Evolutionary conservation across 2,113 vertebrate species (phyloP).

Genomic region (Apaloderma vittatum): DNA sequence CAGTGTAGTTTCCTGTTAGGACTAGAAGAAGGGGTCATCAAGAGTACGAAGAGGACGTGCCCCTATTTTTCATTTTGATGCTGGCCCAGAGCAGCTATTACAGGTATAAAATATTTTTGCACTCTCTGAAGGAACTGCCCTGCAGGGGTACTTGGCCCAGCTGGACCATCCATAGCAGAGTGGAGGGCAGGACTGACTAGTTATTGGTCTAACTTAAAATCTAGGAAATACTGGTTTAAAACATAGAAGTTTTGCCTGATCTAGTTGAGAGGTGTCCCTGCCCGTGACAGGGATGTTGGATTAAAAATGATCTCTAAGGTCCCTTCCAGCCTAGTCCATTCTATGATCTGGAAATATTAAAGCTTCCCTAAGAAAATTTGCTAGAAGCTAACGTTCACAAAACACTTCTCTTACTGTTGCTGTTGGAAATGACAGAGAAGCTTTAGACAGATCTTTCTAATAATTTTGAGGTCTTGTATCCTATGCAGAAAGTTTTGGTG

Average conservation of each 20-base stretch:
- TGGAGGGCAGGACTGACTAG: neutral
- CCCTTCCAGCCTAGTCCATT: no score
- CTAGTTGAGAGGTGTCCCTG: no score
- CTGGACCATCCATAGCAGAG: neutral
- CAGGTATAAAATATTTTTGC: neutral
- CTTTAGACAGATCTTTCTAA: neutral
- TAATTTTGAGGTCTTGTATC: neutral
- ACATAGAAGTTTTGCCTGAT: no score
- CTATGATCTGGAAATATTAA: neutral
- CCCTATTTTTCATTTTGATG: neutral
- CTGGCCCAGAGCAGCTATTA: neutral
- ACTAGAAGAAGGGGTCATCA: neutral
- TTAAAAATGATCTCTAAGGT: no score
- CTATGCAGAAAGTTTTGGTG: neutral
- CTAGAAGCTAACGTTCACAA: neutral
- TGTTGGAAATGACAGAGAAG: neutral
- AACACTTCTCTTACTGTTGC: neutral
- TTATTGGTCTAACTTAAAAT: neutral
- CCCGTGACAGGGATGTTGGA: no score
- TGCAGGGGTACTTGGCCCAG: neutral
- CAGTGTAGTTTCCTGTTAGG: neutral
- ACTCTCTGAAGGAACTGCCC: neutral
- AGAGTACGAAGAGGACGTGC: fast-evolving
- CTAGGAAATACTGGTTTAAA: neutral
- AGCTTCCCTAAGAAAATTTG: neutral